Evolutionary conservation across 2,888 invertebrate genomes (phyloP).

Genomic region (Rotaria magnacalcarata): DNA sequence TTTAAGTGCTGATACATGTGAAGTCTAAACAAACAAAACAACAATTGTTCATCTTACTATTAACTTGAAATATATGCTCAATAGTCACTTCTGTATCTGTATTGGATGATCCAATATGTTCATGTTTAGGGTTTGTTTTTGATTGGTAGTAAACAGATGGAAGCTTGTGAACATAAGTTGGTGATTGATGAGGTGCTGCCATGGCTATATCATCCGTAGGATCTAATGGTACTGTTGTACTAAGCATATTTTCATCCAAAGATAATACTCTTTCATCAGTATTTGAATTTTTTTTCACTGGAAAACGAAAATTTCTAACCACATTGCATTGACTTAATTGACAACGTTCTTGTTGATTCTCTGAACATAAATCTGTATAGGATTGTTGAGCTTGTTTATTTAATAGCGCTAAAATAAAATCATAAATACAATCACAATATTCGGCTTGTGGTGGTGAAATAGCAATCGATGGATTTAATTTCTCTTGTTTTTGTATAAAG

Average conservation of each 20-base stretch:
- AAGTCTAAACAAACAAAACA: background rate
- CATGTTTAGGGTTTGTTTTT: background rate
- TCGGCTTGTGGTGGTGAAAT: conserved; percentile 17
- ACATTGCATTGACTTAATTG: conserved; percentile 32
- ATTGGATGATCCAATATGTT: background rate
- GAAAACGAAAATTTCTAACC: background rate
- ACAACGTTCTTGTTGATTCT: conserved; percentile 35
- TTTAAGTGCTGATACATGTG: background rate
- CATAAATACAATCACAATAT: conserved; percentile 15
- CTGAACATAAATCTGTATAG: background rate
- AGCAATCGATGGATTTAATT: background rate
- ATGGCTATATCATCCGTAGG: background rate
- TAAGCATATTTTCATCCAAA: background rate
- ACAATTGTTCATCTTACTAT: background rate
- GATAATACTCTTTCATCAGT: background rate
- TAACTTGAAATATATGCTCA: too few species aligned
- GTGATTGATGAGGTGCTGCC: background rate
- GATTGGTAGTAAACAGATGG: background rate
- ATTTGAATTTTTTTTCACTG: background rate
- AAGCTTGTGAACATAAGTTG: background rate
- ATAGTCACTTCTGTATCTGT: background rate
- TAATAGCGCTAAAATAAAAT: background rate
- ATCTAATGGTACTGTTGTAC: background rate
- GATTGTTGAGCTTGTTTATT: background rate
- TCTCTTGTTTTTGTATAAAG: background rate